A percentile compares a stretch with the other conserved stretches of the same genome.
phyloP scores from a whole-genome alignment of 2,113 vertebrate species.

The Rhea americana region DNA sequence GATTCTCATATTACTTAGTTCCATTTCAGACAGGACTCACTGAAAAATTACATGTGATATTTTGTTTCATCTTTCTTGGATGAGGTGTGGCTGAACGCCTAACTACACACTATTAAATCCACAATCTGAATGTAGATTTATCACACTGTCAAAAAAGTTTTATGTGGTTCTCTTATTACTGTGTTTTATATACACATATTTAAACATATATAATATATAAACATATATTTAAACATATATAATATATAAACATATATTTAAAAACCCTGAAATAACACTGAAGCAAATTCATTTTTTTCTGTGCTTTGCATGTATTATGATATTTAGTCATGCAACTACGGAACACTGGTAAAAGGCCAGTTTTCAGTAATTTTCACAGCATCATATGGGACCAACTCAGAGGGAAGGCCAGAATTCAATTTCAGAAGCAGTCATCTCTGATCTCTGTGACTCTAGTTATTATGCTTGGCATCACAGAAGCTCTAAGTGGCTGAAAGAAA shows the following conservation, averaged over 20 bases:
- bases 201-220: too few species aligned
- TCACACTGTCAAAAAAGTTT: background rate
- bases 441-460: background rate
- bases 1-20: background rate
- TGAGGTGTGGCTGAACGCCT: background rate
- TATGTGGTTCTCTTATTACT: background rate
- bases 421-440: background rate
- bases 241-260: background rate
- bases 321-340: background rate
- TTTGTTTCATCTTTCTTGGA: background rate
- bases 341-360: fast-evolving
- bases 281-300: background rate
- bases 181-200: background rate
- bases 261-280: background rate
- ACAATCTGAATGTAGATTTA: background rate
- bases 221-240: background rate
- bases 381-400: background rate
- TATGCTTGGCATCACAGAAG: background rate
- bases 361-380: background rate
- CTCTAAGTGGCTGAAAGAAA: background rate
- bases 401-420: background rate
- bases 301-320: background rate
- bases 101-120: background rate
- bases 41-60: background rate
- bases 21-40: background rate